These are phyloP conservation scores for Drosophila repletoides DNA, from an alignment of 1,140 invertebrate species.

Conservation along the genomic window DNA sequence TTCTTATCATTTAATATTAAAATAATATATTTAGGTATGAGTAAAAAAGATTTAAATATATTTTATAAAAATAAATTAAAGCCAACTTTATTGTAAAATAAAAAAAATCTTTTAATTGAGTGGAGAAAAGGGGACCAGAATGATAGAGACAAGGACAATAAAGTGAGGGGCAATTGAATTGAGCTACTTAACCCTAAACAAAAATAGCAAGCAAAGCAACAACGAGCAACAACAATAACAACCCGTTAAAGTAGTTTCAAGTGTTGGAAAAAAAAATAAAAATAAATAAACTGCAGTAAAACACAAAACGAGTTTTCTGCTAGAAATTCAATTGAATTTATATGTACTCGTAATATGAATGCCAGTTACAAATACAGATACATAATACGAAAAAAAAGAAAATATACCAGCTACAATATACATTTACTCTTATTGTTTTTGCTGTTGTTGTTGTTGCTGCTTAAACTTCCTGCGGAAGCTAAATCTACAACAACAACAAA, in stretches of 20 bases:
- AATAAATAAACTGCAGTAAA: slow-evolving; percentile 6
- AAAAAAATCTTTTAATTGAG: slow-evolving; percentile 11
- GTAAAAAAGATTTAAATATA: no score
- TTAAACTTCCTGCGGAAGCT: slow-evolving; percentile 78
- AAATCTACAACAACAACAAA: slow-evolving; percentile 51
- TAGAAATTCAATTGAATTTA: slow-evolving; percentile 71
- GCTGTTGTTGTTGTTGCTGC: slow-evolving; percentile 36
- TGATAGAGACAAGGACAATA: no score
- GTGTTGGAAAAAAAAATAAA: slow-evolving; percentile 29
- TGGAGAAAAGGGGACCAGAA: background rate
- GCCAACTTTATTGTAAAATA: background rate
- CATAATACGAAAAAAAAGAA: slow-evolving; percentile 7
- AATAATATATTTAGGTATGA: no score
- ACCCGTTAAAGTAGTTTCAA: slow-evolving; percentile 63
- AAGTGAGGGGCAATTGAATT: slow-evolving; percentile 28
- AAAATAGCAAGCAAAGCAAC: slow-evolving; percentile 24
- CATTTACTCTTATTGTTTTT: slow-evolving; percentile 23
- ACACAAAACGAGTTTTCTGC: slow-evolving; percentile 63
- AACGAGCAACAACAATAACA: slow-evolving; percentile 28
- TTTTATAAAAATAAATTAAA: slow-evolving; percentile 11
- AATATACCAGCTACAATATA: slow-evolving; percentile 17
- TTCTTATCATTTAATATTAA: no score
- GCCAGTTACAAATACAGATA: slow-evolving; percentile 19
- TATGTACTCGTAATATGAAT: slow-evolving; percentile 63
- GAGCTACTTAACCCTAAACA: slow-evolving; percentile 51